Conservation (phyloP, 2,797 vertebrate species). For the Mico argentatus region DNA sequence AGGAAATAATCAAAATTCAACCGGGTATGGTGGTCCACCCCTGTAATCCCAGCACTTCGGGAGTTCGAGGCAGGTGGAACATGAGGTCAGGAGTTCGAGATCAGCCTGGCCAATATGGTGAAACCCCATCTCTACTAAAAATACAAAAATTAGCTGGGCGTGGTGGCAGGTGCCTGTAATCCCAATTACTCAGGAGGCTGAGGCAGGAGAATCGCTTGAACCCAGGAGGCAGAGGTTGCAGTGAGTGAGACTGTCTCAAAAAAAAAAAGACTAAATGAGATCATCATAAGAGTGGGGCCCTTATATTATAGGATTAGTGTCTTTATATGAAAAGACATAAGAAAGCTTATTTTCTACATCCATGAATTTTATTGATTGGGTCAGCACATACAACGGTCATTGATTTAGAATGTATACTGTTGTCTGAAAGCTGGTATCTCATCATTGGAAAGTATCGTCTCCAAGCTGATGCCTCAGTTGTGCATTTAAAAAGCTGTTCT, state of each 20-base stretch:
- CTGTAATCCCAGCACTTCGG: too few relatives aligned
- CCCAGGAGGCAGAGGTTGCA: too few relatives aligned
- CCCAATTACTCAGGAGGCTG: too few relatives aligned
- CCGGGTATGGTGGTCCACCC: too few relatives aligned
- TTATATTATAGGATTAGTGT: not conserved
- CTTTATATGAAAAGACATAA: not conserved
- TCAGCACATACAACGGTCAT: not conserved
- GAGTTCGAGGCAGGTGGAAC: too few relatives aligned
- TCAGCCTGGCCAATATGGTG: too few relatives aligned
- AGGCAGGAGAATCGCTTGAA: too few relatives aligned
- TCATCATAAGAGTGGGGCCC: not conserved
- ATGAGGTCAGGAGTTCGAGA: too few relatives aligned
- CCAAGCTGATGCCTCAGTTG: not conserved
- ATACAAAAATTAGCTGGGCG: too few relatives aligned
- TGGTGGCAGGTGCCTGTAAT: too few relatives aligned
- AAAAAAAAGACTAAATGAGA: not conserved
- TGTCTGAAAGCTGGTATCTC: not conserved
- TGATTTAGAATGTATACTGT: not conserved
- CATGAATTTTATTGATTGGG: not conserved
- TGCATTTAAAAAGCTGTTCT: not conserved
- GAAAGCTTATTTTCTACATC: not conserved
- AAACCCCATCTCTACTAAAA: too few relatives aligned
- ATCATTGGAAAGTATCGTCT: not conserved
- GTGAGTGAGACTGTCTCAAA: too few relatives aligned
- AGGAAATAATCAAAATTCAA: not conserved